Base-by-base conservation (phyloP, 2,797 vertebrate genomes). In the Nyctalus aviator region DNA sequence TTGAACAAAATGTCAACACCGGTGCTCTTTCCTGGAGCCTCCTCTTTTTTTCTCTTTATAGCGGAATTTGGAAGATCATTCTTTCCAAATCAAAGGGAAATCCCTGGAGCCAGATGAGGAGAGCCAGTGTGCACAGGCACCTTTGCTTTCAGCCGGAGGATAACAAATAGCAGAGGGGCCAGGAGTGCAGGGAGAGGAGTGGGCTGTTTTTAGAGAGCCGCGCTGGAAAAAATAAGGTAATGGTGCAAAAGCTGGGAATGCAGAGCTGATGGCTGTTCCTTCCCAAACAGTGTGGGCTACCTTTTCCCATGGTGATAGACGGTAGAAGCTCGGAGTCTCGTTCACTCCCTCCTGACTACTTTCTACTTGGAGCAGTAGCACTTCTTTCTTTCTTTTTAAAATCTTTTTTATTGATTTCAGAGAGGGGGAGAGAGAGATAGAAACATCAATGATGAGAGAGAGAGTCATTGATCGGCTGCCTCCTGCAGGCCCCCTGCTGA, bases 81-180 rank as follows among this genome's bases (percentile, higher is more conserved):
- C 86, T 97, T 96, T 96, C 94, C 94, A 55, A 94, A 87, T 84
- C 79, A 77, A 93, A 96, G 88, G 95, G 85, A 96, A 96, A 93
- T 82, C 88, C 93, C 92, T 94, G 77, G n/a, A 81, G 88, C 84
- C 57, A 84, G 71, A 91, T 41, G 37, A 75, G 82, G 64, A 87
- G 85, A 72, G 20, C 81, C 17, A 27, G 37, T 37, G 4, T 27
- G 50, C 62, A 64, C 27, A 91, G 82, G 75, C 18, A 78, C 35
- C 76, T 81, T 77, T 86, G 93, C 96, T 95, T 95, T 90, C 94
- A 86, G 53, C 78, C 25, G 2, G 55, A 69, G 17, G 14, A 44
- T 44, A 72, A 90, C 50, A 92, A 91, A 69, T 53, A 32, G 8
- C 6, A 0, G 1, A 35, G 55, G 77, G 78, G 83, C 69, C 83